These are phyloP conservation scores for Microctonus aethiopoides DNA, from an alignment of 2,888 invertebrate genomes.

Conservation along the genomic window DNA sequence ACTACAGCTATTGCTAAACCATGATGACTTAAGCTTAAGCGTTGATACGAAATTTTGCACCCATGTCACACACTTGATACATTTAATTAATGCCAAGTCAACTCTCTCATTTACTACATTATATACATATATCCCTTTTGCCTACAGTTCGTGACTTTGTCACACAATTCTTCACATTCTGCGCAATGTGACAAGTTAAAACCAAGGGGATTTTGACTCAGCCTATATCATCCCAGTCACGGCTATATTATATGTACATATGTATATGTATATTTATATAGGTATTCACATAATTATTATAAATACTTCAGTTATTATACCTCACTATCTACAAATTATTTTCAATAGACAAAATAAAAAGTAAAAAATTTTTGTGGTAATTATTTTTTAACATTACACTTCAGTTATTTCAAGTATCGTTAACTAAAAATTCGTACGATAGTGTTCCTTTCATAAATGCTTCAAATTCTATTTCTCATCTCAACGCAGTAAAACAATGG, in stretches of 20 bases:
- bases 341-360: too few relatives aligned
- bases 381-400: neutral
- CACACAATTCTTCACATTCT: neutral
- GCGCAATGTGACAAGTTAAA: neutral
- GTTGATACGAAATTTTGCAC: neutral
- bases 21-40: neutral
- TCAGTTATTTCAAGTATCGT: neutral
- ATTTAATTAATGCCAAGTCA: neutral
- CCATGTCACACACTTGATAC: neutral
- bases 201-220: too few relatives aligned
- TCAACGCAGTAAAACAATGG: neutral
- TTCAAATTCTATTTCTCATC: neutral
- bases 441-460: neutral
- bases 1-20: too few relatives aligned
- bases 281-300: too few relatives aligned
- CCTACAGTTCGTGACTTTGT: neutral
- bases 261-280: too few relatives aligned
- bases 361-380: neutral
- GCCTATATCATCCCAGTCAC: too few relatives aligned
- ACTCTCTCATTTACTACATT: neutral
- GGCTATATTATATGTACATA: too few relatives aligned
- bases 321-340: neutral
- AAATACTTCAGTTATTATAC: too few relatives aligned
- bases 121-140: neutral
- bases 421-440: neutral